Evolutionary conservation across 1,140 invertebrate species (phyloP).

Genomic region (Proctacanthus coquilletti): DNA sequence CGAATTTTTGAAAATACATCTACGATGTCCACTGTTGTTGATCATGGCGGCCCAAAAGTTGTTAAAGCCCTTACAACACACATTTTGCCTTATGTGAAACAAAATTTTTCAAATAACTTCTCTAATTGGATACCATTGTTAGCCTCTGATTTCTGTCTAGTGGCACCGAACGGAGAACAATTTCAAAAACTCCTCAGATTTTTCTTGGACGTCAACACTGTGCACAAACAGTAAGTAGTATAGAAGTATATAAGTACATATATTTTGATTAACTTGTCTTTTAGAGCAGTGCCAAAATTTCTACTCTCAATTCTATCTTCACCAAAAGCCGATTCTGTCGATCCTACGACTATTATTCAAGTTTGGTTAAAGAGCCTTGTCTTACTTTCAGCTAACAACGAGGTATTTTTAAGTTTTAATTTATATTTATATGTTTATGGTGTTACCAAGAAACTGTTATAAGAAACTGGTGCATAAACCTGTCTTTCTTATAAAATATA

Average conservation of each 20-base stretch:
- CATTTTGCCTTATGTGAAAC: constrained; percentile 18
- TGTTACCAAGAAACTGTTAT: too few relatives aligned
- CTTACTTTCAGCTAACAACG: constrained; percentile 16
- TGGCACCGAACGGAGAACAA: neutral
- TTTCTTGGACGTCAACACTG: constrained; percentile 13
- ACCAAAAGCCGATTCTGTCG: constrained; percentile 1
- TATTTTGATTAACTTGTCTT: neutral
- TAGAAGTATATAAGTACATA: neutral
- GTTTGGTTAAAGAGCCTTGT: constrained; percentile 25
- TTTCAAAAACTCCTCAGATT: constrained; percentile 10
- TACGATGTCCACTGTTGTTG: too few relatives aligned
- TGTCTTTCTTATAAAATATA: neutral
- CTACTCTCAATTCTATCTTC: constrained; percentile 13
- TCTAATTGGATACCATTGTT: constrained; percentile 19
- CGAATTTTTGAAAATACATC: too few relatives aligned
- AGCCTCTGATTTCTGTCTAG: constrained; percentile 17
- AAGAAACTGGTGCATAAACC: too few relatives aligned
- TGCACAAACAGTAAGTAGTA: constrained; percentile 10
- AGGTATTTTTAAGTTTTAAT: too few relatives aligned
- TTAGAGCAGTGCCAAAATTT: constrained; percentile 15
- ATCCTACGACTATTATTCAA: constrained; percentile 13
- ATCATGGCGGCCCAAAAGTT: constrained; percentile 3
- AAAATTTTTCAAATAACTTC: constrained; percentile 14
- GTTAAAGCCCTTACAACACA: constrained; percentile 15
- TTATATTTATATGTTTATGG: too few relatives aligned